Conservation (phyloP, 2,888 invertebrate genomes). For the Catocala fraxini region DNA sequence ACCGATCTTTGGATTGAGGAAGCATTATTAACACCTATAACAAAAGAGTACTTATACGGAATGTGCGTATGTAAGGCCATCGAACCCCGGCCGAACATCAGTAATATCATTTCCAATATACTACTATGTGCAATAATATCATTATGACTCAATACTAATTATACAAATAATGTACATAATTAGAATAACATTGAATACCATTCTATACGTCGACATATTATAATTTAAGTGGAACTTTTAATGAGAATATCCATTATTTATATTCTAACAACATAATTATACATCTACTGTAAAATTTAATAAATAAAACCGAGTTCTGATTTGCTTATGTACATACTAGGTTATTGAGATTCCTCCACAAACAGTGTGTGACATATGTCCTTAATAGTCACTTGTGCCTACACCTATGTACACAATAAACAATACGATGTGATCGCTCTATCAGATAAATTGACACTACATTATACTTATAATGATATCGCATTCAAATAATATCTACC, state of each 20-base stretch:
- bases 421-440: slow-evolving; percentile 64
- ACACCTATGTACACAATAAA: slow-evolving; percentile 65
- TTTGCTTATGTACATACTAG: slow-evolving; percentile 72
- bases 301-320: slow-evolving; percentile 72
- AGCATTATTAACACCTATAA: slow-evolving; percentile 65
- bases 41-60: slow-evolving; percentile 63
- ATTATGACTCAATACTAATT: slow-evolving; percentile 68
- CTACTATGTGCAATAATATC: slow-evolving; percentile 68
- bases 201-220: slow-evolving; percentile 64
- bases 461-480: slow-evolving; percentile 51
- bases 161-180: slow-evolving; percentile 69
- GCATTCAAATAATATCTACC: slow-evolving; percentile 54
- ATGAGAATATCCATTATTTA: slow-evolving; percentile 65
- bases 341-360: slow-evolving; percentile 79
- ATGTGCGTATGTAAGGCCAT: slow-evolving; percentile 69
- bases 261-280: slow-evolving; percentile 60
- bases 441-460: slow-evolving; percentile 50
- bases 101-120: slow-evolving; percentile 49
- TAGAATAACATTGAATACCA: slow-evolving; percentile 74
- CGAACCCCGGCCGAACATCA: slow-evolving; percentile 36
- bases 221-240: slow-evolving; percentile 69
- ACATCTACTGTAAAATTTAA: slow-evolving; percentile 68
- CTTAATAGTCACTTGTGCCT: slow-evolving; percentile 64
- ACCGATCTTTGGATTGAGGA: slow-evolving; percentile 81
- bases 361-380: slow-evolving; percentile 60